phyloP scores from a whole-genome alignment of 2,888 invertebrate species.

The Spialia ferax region DNA sequence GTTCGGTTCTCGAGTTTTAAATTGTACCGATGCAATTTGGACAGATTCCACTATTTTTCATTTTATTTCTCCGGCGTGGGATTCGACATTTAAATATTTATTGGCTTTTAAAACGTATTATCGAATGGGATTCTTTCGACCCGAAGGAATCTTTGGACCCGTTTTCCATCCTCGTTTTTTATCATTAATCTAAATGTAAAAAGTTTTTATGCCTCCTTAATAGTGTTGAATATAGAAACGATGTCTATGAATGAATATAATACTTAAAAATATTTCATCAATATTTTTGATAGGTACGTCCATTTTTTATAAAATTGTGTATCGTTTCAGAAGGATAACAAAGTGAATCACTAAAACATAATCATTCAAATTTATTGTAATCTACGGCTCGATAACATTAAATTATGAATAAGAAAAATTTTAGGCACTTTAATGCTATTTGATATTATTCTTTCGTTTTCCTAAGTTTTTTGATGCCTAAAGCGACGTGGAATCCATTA shows the following conservation, averaged over 20 bases:
- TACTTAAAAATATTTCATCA: neutral
- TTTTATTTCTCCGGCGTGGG: constrained; percentile 53
- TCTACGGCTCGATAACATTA: neutral
- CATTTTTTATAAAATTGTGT: neutral
- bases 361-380: neutral
- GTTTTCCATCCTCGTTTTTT: neutral
- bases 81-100: constrained; percentile 67
- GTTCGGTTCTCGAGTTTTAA: constrained; percentile 24
- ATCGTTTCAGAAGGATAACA: neutral
- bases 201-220: neutral
- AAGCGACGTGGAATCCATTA: constrained; percentile 50
- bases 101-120: constrained; percentile 62
- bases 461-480: constrained; percentile 49
- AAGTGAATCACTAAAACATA: constrained; percentile 1
- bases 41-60: constrained; percentile 46
- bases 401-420: neutral
- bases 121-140: constrained; percentile 44
- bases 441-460: constrained; percentile 47
- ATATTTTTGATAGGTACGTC: neutral
- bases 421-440: constrained; percentile 49
- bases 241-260: neutral
- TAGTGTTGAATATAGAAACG: constrained; percentile 7
- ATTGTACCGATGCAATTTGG: constrained; percentile 43
- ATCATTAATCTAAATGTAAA: neutral
- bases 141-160: constrained; percentile 36